These are phyloP conservation scores for Nemopilema nomurai DNA, from an alignment of 30 jellyfish, hydroid and myxozoan genomes.

Conservation along the genomic window DNA sequence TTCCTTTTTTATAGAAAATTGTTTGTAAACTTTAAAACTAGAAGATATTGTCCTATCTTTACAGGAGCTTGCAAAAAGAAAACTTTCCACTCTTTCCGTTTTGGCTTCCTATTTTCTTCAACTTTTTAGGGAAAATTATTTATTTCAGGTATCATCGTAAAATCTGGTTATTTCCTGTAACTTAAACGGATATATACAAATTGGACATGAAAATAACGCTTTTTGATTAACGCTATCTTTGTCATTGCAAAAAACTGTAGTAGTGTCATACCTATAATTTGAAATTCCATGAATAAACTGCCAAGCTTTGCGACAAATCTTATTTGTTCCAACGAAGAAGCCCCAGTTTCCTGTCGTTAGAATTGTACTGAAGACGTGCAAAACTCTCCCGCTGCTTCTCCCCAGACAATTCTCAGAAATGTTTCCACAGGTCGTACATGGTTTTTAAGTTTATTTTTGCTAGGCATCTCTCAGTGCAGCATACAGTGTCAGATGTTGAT, in stretches of 20 bases:
- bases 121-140: neutral
- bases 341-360: neutral
- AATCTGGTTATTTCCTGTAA: neutral
- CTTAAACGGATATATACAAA: neutral
- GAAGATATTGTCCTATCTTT: neutral
- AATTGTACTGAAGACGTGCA: neutral
- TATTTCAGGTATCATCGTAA: neutral
- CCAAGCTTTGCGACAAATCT: conserved; percentile 7
- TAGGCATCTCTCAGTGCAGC: conserved; percentile 13
- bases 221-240: neutral
- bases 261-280: neutral
- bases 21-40: neutral
- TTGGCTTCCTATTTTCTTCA: neutral
- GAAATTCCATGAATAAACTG: conserved; percentile 5
- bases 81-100: neutral
- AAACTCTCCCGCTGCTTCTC: conserved; percentile 4
- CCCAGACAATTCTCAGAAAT: neutral
- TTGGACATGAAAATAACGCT: neutral
- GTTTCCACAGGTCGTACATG: neutral
- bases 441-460: neutral
- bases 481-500: neutral
- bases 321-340: neutral
- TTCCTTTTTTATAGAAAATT: no score
- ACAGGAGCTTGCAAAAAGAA: neutral
- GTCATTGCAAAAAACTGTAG: neutral